A percentile compares a stretch with the other conserved stretches of the same genome.
Conservation (phyloP, 2,113 vertebrate genomes). For the Callithrix jacchus region DNA sequence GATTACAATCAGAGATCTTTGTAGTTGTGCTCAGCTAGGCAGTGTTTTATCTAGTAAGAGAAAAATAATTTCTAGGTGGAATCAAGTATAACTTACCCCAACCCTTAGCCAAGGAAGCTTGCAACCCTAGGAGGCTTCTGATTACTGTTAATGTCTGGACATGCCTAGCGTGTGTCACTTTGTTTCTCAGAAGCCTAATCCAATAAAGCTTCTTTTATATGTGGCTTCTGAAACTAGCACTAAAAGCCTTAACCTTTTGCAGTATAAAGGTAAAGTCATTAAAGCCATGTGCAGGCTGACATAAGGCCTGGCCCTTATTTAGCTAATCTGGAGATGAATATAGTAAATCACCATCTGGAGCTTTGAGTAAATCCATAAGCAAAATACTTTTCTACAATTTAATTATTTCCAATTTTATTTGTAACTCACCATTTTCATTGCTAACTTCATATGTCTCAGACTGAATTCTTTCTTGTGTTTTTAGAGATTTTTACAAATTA, state of each 20-base stretch:
- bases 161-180: neutral
- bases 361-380: slow-evolving; percentile 20
- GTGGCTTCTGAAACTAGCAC: slow-evolving; percentile 38
- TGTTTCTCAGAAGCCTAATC: slow-evolving; percentile 44
- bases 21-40: neutral
- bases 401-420: slow-evolving; percentile 76
- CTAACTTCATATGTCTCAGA: slow-evolving; percentile 59
- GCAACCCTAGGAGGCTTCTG: neutral
- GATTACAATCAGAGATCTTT: neutral
- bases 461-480: slow-evolving; percentile 48
- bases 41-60: neutral
- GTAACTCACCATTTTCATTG: slow-evolving; percentile 69
- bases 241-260: slow-evolving; percentile 61
- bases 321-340: slow-evolving; percentile 87
- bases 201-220: slow-evolving; percentile 52
- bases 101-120: neutral
- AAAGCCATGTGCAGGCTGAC: slow-evolving; percentile 69
- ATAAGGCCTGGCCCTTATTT: slow-evolving; percentile 85
- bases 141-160: neutral
- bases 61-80: neutral
- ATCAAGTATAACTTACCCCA: slow-evolving; percentile 42
- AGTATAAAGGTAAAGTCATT: slow-evolving; percentile 64
- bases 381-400: slow-evolving; percentile 66
- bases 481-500: neutral
- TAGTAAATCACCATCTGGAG: slow-evolving; percentile 88